These are phyloP conservation scores for Amphipyra berbera DNA, from an alignment of 2,888 invertebrate species.

Conservation along the genomic window DNA sequence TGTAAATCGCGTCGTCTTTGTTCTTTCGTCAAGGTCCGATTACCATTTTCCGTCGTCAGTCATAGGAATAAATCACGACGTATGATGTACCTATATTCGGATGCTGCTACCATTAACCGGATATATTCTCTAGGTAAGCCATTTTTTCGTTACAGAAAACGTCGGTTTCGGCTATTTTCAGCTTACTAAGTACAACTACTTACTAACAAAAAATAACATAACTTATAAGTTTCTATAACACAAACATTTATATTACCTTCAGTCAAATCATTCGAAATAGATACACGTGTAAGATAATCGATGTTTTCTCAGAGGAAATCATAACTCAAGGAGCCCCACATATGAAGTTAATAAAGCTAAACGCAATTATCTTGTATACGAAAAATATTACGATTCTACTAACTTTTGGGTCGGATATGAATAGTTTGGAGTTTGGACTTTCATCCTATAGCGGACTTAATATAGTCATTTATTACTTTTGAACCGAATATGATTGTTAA, in stretches of 20 bases:
- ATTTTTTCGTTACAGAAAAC: neutral
- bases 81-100: no score
- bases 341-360: conserved; percentile 13
- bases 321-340: conserved; percentile 1
- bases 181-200: no score
- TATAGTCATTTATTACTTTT: neutral
- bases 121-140: no score
- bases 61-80: no score
- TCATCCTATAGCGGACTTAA: neutral
- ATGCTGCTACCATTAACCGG: no score
- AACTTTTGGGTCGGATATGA: conserved; percentile 9
- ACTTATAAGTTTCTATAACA: no score
- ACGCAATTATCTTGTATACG: conserved; percentile 21
- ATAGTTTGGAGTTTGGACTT: neutral
- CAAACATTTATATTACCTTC: neutral
- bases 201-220: no score
- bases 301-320: conserved; percentile 24
- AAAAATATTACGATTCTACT: conserved; percentile 8
- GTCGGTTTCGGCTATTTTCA: no score
- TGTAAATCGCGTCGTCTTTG: no score
- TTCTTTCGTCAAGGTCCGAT: no score
- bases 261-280: neutral
- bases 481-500: neutral
- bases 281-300: neutral
- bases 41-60: no score